Evolutionary conservation across 2,113 vertebrate species (phyloP), one percentile per base, ranked within the genome.

Genomic region (Steatornis caripensis): DNA sequence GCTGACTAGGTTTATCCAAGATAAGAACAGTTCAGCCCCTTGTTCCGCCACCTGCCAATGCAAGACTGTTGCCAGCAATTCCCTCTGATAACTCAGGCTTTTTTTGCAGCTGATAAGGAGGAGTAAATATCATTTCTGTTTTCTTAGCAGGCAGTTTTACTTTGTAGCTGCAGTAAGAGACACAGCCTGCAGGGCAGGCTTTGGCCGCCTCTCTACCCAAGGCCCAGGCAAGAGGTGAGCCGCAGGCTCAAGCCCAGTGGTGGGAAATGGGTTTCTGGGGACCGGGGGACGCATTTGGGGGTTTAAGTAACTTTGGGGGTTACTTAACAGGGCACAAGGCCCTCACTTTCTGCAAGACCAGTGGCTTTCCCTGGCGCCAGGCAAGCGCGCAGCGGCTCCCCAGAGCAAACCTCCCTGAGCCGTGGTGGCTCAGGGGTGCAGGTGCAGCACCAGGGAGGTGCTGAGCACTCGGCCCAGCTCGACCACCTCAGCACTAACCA

Each of bases 381-480:
- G 37, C 9, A 3, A 12, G n/a, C 7, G 2, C 1, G 1, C 26
- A 11, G 54, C 1, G 2, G 48, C 12, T 54, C 26, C 29, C 32
- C 54, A 34, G 41, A 46, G 58, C 24, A 26, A 39, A 9, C 10
- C 37, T 22, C 34, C 24, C 55, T 20, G 37, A 7, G 45, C 45
- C 5, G 12, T 1, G 3, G 12, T 1, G 3, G 12, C 1, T 29
- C n/a, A 2, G 20, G 32, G 34, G 4, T 12, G n/a, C 39, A 3
- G 1, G 5, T 1, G 37, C 46, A 23, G 7, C 66, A 21, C 34
- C 15, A 21, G 20, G 27, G 45, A 39, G 11, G 24, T 11, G 11
- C 3, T 10, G 24, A 60, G 77, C 23, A 3, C 22, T 70, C 5
- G 1, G 41, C 22, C 41, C 29, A 36, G 43, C 5, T 4, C 26